These are phyloP conservation scores for Perizoma affinitatum DNA, from an alignment of 2,888 invertebrate genomes.

Conservation along the genomic window DNA sequence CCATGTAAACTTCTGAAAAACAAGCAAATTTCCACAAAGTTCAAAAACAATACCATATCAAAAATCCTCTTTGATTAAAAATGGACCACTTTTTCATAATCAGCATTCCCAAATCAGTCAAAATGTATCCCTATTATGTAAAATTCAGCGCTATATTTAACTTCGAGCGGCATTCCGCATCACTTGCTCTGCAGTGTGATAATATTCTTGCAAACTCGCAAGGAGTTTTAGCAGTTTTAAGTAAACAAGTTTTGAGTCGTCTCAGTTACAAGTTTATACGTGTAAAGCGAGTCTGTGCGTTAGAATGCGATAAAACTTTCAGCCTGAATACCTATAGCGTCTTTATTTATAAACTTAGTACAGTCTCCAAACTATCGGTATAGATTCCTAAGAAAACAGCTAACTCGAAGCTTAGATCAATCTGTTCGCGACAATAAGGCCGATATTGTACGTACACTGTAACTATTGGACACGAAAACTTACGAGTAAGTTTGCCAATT, in stretches of 20 bases:
- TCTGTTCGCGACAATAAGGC: too few relatives aligned
- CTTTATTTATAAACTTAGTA: conserved; percentile 22
- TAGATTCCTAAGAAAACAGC: too few relatives aligned
- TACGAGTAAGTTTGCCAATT: conserved; percentile 45
- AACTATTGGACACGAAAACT: conserved; percentile 41
- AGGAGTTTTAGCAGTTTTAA: conserved; percentile 53
- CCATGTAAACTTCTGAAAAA: too few relatives aligned
- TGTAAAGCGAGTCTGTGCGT: conserved; percentile 48
- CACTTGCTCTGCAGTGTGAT: conserved; percentile 2
- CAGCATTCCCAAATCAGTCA: too few relatives aligned
- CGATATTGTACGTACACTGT: conserved; percentile 7
- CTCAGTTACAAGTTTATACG: conserved; percentile 53
- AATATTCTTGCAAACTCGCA: conserved; percentile 41
- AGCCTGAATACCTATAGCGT: conserved; percentile 12
- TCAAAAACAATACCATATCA: too few relatives aligned
- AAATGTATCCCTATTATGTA: too few relatives aligned
- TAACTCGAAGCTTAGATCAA: too few relatives aligned
- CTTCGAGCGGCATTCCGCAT: background rate
- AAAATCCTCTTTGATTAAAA: too few relatives aligned
- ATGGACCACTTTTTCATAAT: too few relatives aligned
- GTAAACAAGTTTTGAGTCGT: conserved; percentile 50
- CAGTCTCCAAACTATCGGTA: conserved; percentile 3
- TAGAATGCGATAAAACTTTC: conserved; percentile 48
- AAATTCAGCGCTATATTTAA: too few relatives aligned
- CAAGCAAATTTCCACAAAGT: too few relatives aligned